Conservation (phyloP, 2,797 vertebrate species). For the Peromyscus nudipes region DNA sequence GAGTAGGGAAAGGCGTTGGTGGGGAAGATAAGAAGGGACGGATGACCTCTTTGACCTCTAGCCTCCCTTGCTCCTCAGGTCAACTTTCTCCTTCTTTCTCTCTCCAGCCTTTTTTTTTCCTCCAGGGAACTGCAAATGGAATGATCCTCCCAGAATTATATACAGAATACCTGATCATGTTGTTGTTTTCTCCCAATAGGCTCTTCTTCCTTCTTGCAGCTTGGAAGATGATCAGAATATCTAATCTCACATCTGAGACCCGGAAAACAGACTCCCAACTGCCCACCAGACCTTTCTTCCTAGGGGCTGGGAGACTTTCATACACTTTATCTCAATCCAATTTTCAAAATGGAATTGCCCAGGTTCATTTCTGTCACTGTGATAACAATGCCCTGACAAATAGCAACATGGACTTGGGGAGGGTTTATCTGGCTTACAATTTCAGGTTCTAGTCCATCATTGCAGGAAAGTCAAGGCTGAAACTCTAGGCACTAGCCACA, state of each 20-base stretch:
- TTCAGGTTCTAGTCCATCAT: background rate
- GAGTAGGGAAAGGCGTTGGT: background rate
- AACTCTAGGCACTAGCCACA: background rate
- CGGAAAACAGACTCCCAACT: background rate
- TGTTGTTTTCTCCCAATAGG: background rate
- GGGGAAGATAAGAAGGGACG: background rate
- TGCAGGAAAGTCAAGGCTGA: background rate
- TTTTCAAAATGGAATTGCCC: background rate
- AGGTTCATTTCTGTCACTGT: background rate
- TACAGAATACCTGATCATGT: background rate
- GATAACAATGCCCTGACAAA: background rate
- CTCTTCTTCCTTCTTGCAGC: background rate
- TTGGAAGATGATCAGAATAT: background rate
- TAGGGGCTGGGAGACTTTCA: background rate
- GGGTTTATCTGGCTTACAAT: background rate
- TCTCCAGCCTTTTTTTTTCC: background rate
- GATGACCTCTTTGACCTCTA: too few relatives aligned
- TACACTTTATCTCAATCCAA: background rate
- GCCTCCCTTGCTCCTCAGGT: background rate
- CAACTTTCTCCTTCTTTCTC: background rate
- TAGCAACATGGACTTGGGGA: background rate
- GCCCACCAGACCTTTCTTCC: background rate
- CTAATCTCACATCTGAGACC: background rate
- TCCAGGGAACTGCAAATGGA: background rate
- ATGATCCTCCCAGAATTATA: background rate